Evolutionary conservation across 2,888 invertebrate genomes (phyloP), one percentile per base, ranked within the genome.

Genomic region (Lumbricus terrestris): DNA sequence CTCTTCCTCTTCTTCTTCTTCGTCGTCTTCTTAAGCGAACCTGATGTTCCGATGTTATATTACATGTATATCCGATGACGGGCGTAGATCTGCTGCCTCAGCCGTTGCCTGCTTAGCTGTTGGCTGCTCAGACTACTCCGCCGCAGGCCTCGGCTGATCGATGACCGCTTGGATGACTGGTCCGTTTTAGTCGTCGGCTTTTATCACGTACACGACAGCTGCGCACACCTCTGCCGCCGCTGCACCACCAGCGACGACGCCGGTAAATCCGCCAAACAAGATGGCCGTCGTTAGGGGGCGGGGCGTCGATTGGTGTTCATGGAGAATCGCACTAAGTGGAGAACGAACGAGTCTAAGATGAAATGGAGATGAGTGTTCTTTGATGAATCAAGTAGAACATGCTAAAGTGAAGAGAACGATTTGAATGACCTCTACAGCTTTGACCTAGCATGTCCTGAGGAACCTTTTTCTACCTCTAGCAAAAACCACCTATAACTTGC

Each of bases 161-260:
- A 69, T 69, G 69, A n/a, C 85, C 20, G 85, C 34, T 35, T 35
- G 85, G 85, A 35, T 85, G 85, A 37, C 85, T 18, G 85, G 35
- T 13, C 23, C 35, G 34, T 35, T 85, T 85, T 85, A 29, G 85
- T 85, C 37, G 34, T 35, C 85, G 85, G 34, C n/a, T 85, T 85
- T 85, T 85, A 85, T 85, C 85, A 37, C 85, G 85, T 37, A 37
- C 37, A 35, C 85, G 85, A 85, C 85, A 85, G 85, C 85, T 34
- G 85, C 85, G 85, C 85, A 85, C 85, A 85, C 85, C 85, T 85
- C 85, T 85, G n/a, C 33, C 18, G 29, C 82, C n/a, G 33, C 83
- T n/a, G 23, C 47, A 23, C 47, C 47, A 47, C 1, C 40, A 15
- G 4, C 47, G 23, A 69, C 69, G 69, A 0, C 11, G 54, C 20